Conservation (phyloP, 2,113 vertebrate genomes). For the Rallus limicola region DNA sequence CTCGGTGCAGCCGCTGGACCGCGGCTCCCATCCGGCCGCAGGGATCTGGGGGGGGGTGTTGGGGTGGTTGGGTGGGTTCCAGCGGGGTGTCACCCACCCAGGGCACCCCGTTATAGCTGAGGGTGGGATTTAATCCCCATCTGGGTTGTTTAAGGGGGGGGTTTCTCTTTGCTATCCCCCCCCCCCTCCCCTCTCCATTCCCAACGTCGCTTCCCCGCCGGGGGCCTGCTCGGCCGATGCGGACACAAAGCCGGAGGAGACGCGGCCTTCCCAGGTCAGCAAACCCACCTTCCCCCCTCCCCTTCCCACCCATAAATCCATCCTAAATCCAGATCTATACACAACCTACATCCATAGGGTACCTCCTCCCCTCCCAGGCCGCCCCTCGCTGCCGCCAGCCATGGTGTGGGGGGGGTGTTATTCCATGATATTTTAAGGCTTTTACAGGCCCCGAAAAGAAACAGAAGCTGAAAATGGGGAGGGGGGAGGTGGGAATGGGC, state of each 20-base stretch:
- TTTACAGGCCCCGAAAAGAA: neutral
- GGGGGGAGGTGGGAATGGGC: rapidly evolving
- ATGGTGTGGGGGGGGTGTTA: no score
- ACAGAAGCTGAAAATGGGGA: neutral
- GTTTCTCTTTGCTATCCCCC: neutral
- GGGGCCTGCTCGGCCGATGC: neutral
- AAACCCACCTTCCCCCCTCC: neutral
- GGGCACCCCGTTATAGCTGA: neutral
- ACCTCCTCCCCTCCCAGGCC: neutral
- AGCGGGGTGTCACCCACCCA: neutral
- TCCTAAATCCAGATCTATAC: no score
- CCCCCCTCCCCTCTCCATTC: no score
- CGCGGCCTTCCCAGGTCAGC: slow-evolving; percentile 29
- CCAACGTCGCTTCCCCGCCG: neutral
- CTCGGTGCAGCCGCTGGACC: neutral
- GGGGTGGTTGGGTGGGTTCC: neutral
- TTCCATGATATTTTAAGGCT: no score
- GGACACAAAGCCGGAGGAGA: neutral
- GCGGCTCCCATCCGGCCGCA: neutral
- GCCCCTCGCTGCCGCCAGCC: rapidly evolving
- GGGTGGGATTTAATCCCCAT: neutral
- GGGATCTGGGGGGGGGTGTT: neutral
- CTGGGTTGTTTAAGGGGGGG: no score
- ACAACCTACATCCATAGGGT: neutral
- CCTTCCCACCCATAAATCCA: no score